Percentiles rank a stretch among this genome's conserved stretches.
Conservation (phyloP, 2,113 vertebrate genomes). For the Columbina picui region DNA sequence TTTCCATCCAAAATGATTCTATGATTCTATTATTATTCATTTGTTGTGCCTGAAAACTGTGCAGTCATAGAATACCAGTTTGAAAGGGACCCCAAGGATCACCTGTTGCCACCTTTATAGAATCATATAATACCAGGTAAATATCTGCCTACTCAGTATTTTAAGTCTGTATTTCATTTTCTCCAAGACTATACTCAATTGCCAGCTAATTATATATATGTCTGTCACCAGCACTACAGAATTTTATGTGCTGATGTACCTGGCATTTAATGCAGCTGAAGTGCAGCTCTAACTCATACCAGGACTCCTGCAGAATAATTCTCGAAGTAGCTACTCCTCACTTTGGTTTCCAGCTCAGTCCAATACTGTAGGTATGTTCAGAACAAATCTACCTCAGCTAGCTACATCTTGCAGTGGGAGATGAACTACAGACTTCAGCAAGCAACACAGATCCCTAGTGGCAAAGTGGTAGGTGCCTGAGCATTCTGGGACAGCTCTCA, state of each 20-base stretch:
- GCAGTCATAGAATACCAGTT: no score
- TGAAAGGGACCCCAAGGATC: no score
- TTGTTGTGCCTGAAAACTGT: not conserved
- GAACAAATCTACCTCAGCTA: not conserved
- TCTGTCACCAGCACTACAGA: not conserved
- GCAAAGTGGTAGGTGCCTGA: not conserved
- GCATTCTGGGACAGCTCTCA: not conserved
- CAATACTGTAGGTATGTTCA: not conserved
- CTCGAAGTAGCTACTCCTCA: not conserved
- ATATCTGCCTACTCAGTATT: not conserved
- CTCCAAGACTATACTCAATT: not conserved
- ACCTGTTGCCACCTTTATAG: no score
- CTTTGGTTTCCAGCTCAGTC: not conserved
- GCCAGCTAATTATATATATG: not conserved
- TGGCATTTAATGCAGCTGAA: not conserved
- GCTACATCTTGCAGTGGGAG: not conserved
- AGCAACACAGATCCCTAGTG: not conserved
- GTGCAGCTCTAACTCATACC: not conserved
- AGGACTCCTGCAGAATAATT: not conserved
- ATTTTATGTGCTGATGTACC: not conserved
- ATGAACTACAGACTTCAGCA: not conserved
- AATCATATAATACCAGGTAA: not conserved
- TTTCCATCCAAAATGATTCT: no score
- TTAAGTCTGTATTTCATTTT: not conserved
- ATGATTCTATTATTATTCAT: not conserved